Base-by-base conservation (phyloP, 2,888 invertebrate genomes). In the Oligia latruncula region DNA sequence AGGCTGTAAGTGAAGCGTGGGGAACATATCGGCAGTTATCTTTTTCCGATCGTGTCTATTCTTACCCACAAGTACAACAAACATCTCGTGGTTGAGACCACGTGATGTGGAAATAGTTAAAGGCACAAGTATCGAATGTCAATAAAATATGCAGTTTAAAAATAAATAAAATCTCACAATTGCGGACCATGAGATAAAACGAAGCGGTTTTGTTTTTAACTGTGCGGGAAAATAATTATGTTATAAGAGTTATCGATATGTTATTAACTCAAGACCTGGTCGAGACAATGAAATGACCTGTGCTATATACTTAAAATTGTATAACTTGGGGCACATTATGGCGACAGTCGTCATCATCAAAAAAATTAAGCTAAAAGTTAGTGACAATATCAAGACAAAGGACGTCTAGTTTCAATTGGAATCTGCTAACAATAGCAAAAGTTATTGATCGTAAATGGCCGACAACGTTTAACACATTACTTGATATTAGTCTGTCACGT, bases 401-500 rank as follows among this genome's bases (percentile, higher is more conserved):
- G 58, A 81, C 49, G 67, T 65, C 68, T 70, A 64, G 55, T 80
- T 76, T 43, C 68, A 70, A 85, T 79, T 71, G 67, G 68, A 85
- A 82, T 77, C 70, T 55, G 74, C 86, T 75, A 66, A 77, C 74
- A 72, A 74, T 64, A 64, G 71, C 29, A 80, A 77, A 80, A 73
- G 55, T 71, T 85, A 85, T 85, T 86, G 85, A 86, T 85, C 85
- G 86, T 86, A 86, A 85, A 83, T 77, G 80, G 71, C 74, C 46
- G 65, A 70, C 62, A 70, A 64, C 64, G 74, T 80, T 77, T 83
- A 77, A 80, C 86, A 86, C 71, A 80, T 85, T 74, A 82, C 83
- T 85, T 79, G 29, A 75, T 78, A 84, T 82, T 86, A 86, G 72
- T 80, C 71, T 79, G 80, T 80, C 86, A 88, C 88, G 88, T 88